phyloP scores from a whole-genome alignment of 2,888 invertebrate genomes.

The Ferdinandea cuprea region DNA sequence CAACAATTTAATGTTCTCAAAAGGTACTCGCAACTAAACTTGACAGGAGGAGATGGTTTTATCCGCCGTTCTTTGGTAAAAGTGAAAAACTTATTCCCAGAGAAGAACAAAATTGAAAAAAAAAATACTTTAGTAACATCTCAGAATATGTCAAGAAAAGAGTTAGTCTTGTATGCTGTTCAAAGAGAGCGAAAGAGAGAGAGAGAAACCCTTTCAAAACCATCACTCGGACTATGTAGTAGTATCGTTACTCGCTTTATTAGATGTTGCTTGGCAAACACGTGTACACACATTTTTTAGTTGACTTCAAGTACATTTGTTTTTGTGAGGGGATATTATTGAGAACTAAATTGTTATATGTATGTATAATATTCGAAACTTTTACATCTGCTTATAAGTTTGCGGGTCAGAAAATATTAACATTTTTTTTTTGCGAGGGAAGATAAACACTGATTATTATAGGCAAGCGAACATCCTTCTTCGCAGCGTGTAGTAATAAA shows the following conservation, averaged over 20 bases:
- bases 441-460: slow-evolving; percentile 62
- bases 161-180: slow-evolving; percentile 6
- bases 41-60: slow-evolving; percentile 18
- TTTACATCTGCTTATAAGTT: not conserved
- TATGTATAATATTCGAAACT: slow-evolving; percentile 29
- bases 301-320: not conserved
- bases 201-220: too few relatives aligned
- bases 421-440: slow-evolving; percentile 8
- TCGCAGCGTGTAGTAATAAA: slow-evolving; percentile 58
- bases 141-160: slow-evolving; percentile 14
- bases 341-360: not conserved
- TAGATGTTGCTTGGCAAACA: slow-evolving; percentile 10
- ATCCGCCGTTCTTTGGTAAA: not conserved
- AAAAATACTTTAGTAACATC: not conserved
- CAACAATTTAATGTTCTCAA: slow-evolving; percentile 47
- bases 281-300: slow-evolving; percentile 15
- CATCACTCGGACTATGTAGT: not conserved
- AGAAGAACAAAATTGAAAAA: not conserved
- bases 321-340: not conserved
- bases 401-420: slow-evolving; percentile 43
- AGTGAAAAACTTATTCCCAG: slow-evolving; percentile 22
- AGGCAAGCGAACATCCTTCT: slow-evolving; percentile 37
- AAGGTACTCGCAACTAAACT: slow-evolving; percentile 25
- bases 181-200: not conserved
- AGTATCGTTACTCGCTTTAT: not conserved